phyloP scores from a whole-genome alignment of 1,140 invertebrate species.

The Batillaria attramentaria region DNA sequence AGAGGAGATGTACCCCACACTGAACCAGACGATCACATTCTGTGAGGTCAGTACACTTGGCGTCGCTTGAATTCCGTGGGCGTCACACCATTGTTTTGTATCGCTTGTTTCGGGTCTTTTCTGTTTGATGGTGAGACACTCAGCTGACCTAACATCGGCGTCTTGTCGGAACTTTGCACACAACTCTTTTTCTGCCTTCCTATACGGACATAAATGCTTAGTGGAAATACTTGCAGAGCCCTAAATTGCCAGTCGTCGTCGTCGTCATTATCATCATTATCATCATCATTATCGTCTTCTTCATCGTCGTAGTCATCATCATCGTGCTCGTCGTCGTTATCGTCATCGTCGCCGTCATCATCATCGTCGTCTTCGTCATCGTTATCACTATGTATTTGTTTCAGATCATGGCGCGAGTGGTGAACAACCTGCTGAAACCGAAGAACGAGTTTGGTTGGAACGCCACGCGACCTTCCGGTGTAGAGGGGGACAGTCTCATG shows the following conservation, averaged over 20 bases:
- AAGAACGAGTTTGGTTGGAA: slow-evolving; percentile 65
- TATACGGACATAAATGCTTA: too few relatives aligned
- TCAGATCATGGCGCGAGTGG: slow-evolving; percentile 53
- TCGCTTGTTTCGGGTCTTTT: too few relatives aligned
- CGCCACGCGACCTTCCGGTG: slow-evolving; percentile 59
- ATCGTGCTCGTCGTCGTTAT: neutral
- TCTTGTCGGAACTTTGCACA: too few relatives aligned
- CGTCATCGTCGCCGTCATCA: slow-evolving; percentile 10
- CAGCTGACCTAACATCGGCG: neutral
- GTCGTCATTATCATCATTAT: neutral
- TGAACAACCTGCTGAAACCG: slow-evolving; percentile 57
- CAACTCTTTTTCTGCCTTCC: too few relatives aligned
- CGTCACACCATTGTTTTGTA: too few relatives aligned
- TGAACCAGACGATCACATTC: slow-evolving; percentile 63
- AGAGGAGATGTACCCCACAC: slow-evolving; percentile 55
- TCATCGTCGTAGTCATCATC: neutral
- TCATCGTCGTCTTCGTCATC: slow-evolving; percentile 8
- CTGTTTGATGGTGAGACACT: too few relatives aligned
- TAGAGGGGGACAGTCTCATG: slow-evolving; percentile 65
- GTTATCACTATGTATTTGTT: slow-evolving; percentile 12
- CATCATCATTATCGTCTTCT: neutral
- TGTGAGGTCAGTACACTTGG: slow-evolving; percentile 55
- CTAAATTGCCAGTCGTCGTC: neutral
- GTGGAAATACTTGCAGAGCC: too few relatives aligned
- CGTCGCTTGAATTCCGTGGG: too few relatives aligned